Evolutionary conservation across 2,113 vertebrate species (phyloP).

Genomic region (Butorides virescens): DNA sequence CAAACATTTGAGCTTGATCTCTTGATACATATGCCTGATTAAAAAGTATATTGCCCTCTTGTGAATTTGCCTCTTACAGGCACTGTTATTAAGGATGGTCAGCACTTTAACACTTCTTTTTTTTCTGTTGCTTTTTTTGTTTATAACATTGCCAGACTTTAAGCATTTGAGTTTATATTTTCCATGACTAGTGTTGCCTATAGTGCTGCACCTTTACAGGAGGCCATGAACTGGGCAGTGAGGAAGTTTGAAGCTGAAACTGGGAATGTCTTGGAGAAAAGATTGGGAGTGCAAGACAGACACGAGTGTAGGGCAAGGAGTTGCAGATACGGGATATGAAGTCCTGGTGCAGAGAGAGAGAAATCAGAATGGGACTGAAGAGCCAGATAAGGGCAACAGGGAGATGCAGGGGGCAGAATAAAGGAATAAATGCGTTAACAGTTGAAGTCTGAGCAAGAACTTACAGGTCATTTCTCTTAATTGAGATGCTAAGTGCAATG

Average conservation of each 20-base stretch:
- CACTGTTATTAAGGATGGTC: background rate
- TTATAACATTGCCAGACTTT: background rate
- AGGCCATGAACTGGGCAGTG: background rate
- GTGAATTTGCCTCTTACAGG: background rate
- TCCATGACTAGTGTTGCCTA: background rate
- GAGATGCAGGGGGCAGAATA: background rate
- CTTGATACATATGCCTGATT: background rate
- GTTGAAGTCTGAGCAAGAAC: background rate
- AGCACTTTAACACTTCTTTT: background rate
- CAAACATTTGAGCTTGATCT: background rate
- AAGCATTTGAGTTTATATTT: background rate
- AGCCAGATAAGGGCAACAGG: background rate
- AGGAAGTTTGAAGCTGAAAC: background rate
- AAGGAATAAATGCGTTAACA: background rate
- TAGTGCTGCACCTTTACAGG: background rate
- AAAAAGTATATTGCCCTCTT: background rate
- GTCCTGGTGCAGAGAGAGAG: background rate
- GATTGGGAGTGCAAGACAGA: background rate
- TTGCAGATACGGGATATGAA: background rate
- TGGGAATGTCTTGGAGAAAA: background rate
- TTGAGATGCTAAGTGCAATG: background rate
- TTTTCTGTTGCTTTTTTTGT: background rate
- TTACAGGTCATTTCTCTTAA: background rate
- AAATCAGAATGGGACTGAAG: background rate
- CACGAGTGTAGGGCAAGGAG: no score